Percentiles rank a stretch among this genome's conserved stretches.
Conservation (phyloP, 2,113 vertebrate genomes). For the Puntigrus tetrazona region DNA sequence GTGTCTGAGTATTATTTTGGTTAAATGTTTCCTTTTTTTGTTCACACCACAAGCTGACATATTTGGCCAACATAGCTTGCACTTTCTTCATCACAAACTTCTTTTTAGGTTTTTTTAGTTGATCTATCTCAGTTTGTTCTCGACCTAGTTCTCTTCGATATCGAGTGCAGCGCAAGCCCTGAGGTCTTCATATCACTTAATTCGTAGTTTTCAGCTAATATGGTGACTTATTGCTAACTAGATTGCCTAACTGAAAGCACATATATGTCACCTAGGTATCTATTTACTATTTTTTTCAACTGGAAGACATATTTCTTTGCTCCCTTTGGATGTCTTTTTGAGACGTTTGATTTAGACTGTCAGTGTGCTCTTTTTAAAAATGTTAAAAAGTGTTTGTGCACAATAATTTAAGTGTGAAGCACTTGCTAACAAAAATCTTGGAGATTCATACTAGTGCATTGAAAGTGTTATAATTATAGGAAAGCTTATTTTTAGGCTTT, state of each 20-base stretch:
- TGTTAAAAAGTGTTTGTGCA: not conserved
- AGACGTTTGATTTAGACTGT: not conserved
- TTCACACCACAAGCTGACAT: not conserved
- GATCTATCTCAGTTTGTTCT: conserved; percentile 26
- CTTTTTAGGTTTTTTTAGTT: conserved; percentile 2
- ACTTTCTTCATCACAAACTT: not conserved
- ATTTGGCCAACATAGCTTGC: not conserved
- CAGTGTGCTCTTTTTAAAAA: not conserved
- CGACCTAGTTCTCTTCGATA: conserved; percentile 22
- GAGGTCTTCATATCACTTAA: conserved; percentile 34
- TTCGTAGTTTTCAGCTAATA: not conserved
- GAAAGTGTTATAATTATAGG: not conserved
- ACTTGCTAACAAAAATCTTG: not conserved
- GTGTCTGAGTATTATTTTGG: not conserved
- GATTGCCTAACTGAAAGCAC: not conserved
- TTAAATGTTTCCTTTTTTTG: not conserved
- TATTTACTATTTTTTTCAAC: not conserved
- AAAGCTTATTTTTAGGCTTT: not conserved
- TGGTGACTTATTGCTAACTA: not conserved
- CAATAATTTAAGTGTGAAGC: not conserved
- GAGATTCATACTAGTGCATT: not conserved
- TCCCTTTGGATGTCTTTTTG: not conserved
- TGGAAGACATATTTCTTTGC: not conserved
- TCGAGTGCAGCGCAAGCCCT: conserved; percentile 23
- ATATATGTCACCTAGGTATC: not conserved